Evolutionary conservation across 2,797 vertebrate species (phyloP).

Genomic region (Eleutherodactylus coqui): DNA sequence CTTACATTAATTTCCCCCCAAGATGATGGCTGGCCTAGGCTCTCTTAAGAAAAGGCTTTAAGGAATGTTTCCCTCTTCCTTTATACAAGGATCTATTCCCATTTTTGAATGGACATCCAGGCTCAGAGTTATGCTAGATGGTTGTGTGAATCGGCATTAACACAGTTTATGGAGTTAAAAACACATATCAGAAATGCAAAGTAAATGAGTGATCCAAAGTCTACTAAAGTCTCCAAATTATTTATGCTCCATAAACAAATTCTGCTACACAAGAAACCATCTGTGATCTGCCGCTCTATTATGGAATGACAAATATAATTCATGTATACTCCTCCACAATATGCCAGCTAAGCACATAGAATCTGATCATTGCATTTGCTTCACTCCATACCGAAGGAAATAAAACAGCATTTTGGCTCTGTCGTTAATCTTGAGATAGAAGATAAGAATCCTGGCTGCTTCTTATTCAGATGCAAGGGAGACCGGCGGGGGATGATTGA

Average conservation of each 20-base stretch:
- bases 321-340: conserved; percentile 19
- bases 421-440: conserved; percentile 59
- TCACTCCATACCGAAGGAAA: conserved; percentile 34
- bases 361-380: conserved; percentile 32
- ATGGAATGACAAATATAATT: conserved; percentile 50
- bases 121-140: too few species aligned
- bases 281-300: conserved; percentile 11
- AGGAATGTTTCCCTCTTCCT: too few species aligned
- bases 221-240: conserved; percentile 6
- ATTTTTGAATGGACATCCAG: too few species aligned
- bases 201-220: background rate
- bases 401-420: conserved; percentile 53
- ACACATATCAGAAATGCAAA: background rate
- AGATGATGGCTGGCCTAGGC: too few species aligned
- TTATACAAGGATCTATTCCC: background rate
- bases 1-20: too few species aligned
- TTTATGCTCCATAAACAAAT: conserved; percentile 33
- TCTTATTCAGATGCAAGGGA: conserved; percentile 57
- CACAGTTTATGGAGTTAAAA: background rate
- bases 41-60: too few species aligned
- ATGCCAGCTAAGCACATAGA: conserved; percentile 40
- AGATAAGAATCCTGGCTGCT: conserved; percentile 54
- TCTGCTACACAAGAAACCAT: background rate
- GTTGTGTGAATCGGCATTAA: background rate
- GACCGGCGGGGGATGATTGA: conserved; percentile 44